phyloP scores from a whole-genome alignment of 2,888 invertebrate genomes.

The Lasioglossum villosulum region DNA sequence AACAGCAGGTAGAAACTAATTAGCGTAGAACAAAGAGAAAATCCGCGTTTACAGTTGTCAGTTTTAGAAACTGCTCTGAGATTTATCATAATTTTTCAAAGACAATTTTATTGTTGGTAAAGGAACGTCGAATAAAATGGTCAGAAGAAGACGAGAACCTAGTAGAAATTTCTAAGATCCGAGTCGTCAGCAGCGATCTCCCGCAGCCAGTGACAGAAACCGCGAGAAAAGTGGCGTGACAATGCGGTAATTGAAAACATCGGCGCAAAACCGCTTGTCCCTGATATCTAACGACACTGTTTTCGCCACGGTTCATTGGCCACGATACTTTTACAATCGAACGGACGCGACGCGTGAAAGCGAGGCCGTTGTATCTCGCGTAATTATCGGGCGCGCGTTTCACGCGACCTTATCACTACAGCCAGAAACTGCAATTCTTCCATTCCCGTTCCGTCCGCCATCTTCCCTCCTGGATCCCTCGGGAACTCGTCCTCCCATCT shows the following conservation, averaged over 20 bases:
- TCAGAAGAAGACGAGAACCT: not conserved
- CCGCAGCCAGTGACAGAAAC: not conserved
- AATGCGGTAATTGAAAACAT: slow-evolving; percentile 48
- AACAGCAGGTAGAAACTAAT: not conserved
- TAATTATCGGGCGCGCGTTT: slow-evolving; percentile 50
- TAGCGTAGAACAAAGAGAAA: not conserved
- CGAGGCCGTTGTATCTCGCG: slow-evolving; percentile 50
- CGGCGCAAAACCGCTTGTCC: slow-evolving; percentile 31
- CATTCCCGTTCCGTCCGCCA: slow-evolving; percentile 12
- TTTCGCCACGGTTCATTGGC: slow-evolving; percentile 59
- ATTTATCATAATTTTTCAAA: not conserved
- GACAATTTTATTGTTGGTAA: not conserved
- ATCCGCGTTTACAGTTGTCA: not conserved
- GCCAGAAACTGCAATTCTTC: slow-evolving; percentile 49
- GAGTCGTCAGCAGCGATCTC: not conserved
- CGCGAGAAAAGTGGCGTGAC: slow-evolving; percentile 22
- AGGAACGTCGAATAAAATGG: not conserved
- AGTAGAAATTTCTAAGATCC: not conserved
- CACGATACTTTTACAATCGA: slow-evolving; percentile 61
- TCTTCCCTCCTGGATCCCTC: not conserved
- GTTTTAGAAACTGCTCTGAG: not conserved
- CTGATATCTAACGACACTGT: slow-evolving; percentile 55
- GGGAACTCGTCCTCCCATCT: not conserved
- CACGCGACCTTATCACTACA: slow-evolving; percentile 35
- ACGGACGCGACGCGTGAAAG: slow-evolving; percentile 57